phyloP scores from a whole-genome alignment of 2,888 invertebrate genomes.

The Drosophila fulvimacula region DNA sequence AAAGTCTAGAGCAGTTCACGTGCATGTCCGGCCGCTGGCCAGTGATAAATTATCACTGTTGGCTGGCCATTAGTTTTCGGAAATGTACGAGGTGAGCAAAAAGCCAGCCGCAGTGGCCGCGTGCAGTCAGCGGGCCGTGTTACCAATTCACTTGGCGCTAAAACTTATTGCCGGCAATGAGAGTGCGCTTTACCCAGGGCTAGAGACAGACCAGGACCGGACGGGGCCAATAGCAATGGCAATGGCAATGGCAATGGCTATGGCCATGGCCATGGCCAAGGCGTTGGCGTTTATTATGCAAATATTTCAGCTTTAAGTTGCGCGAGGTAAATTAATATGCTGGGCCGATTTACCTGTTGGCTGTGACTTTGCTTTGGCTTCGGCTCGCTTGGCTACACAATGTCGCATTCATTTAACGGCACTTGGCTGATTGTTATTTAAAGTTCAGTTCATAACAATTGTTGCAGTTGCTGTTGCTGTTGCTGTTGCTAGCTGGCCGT shows the following conservation, averaged over 20 bases:
- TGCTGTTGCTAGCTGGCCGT: slow-evolving; percentile 38
- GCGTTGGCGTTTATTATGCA: slow-evolving; percentile 79
- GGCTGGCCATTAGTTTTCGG: slow-evolving; percentile 77
- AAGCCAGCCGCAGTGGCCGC: slow-evolving; percentile 30
- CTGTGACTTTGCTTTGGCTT: slow-evolving; percentile 39
- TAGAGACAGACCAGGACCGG: slow-evolving; percentile 11
- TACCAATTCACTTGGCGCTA: slow-evolving; percentile 69
- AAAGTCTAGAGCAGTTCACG: slow-evolving; percentile 39
- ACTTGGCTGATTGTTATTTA: slow-evolving; percentile 79
- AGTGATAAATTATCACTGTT: slow-evolving; percentile 82
- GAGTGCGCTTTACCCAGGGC: slow-evolving; percentile 68
- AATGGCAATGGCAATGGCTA: slow-evolving; percentile 19
- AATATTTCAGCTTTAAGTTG: slow-evolving; percentile 73
- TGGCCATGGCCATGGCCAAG: slow-evolving; percentile 35
- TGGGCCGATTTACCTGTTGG: slow-evolving; percentile 45
- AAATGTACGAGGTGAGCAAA: slow-evolving; percentile 74
- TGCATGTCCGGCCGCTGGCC: slow-evolving; percentile 72
- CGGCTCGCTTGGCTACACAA: slow-evolving; percentile 53
- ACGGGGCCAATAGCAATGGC: slow-evolving; percentile 2
- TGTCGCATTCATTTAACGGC: slow-evolving; percentile 79
- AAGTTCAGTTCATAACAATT: slow-evolving; percentile 77
- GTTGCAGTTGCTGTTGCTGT: slow-evolving; percentile 42
- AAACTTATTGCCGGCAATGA: slow-evolving; percentile 76
- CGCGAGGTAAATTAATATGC: slow-evolving; percentile 71
- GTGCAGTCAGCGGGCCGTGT: slow-evolving; percentile 48